These are phyloP conservation scores for Stenchaetothrips biformis DNA, from an alignment of 2,888 invertebrate genomes.

Conservation along the genomic window DNA sequence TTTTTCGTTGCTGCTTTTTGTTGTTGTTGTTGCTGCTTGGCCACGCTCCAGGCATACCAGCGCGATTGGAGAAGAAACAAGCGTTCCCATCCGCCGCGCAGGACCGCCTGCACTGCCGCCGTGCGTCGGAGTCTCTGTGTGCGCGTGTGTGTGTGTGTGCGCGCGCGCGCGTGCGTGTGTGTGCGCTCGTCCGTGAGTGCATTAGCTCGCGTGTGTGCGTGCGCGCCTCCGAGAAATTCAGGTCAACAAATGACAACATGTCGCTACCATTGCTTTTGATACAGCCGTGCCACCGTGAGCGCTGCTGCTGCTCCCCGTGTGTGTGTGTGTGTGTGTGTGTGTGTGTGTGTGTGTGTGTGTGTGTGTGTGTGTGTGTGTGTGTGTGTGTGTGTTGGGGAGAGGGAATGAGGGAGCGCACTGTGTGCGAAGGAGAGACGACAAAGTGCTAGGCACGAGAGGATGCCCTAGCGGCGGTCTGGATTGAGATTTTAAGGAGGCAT, in stretches of 20 bases:
- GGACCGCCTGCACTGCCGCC: conserved; percentile 17
- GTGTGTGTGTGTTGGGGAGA: too few relatives aligned
- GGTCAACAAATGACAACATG: conserved; percentile 24
- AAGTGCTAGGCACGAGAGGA: too few relatives aligned
- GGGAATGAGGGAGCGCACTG: too few relatives aligned
- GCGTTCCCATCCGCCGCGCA: conserved; percentile 2
- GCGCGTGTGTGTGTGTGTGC: background rate
- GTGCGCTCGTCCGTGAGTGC: background rate
- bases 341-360: too few relatives aligned
- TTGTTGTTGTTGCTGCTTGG: conserved; percentile 4
- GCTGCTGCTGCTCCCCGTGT: background rate
- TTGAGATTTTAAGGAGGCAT: conserved; percentile 21
- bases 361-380: too few relatives aligned
- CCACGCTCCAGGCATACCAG: conserved; percentile 14
- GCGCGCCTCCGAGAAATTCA: conserved; percentile 18
- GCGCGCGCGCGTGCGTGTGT: background rate
- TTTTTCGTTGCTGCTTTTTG: background rate
- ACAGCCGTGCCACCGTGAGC: conserved; percentile 13
- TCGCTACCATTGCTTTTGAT: conserved; percentile 18
- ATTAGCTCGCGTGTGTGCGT: background rate
- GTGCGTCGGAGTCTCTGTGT: background rate
- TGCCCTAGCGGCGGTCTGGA: background rate
- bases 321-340: too few relatives aligned
- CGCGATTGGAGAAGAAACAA: background rate
- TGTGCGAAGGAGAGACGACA: too few relatives aligned